Base-by-base conservation (phyloP, 2,797 vertebrate species). In the Trichosurus vulpecula region DNA sequence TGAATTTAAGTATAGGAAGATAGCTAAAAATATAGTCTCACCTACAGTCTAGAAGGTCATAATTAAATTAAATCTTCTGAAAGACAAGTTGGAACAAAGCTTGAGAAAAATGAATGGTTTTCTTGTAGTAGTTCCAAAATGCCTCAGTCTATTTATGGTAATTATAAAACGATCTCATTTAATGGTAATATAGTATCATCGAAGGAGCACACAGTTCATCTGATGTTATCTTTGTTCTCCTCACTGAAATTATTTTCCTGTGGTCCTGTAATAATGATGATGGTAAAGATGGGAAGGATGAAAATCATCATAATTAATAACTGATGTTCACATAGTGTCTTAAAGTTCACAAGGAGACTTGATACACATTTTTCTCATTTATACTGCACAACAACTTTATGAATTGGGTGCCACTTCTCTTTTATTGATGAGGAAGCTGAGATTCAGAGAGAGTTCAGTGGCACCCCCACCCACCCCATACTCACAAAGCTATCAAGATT, bases 21-120 rank as follows among this genome's bases (percentile, higher is more conserved):
- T 90, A 87, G 87, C 10, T 94, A 93, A 92, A 87, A 56, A 91
- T 6, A 52, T 54, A 35, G 22, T 81, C 1, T 53, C 31, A 81
- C 52, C n/a, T 93, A 92, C 8, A 14, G 87, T 94, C 91, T 66
- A n/a, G 19, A 51, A 92, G 11, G 2, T 93, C 96, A 96, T 94
- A 93, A 92, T 96, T 96, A 92, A 96, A 97, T 11, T 90, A 94
- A 90, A 11, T 93, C 93, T 94, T 90, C 14, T 90, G 92, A 91
- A 47, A 95, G 95, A 90, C 57, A 94, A 91, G 92, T 92, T 96
- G 56, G 10, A 96, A 96, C 91, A 54, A 81, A 22, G 66, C 56
- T 95, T 81, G 13, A 52, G 19, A 87, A 95, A 96, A 35, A 90
- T 89, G 61, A 53, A 52, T 90, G n/a, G 90, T 92, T 96, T 94